Base-by-base conservation (phyloP, 2,113 vertebrate genomes). In the Agapornis roseicollis region DNA sequence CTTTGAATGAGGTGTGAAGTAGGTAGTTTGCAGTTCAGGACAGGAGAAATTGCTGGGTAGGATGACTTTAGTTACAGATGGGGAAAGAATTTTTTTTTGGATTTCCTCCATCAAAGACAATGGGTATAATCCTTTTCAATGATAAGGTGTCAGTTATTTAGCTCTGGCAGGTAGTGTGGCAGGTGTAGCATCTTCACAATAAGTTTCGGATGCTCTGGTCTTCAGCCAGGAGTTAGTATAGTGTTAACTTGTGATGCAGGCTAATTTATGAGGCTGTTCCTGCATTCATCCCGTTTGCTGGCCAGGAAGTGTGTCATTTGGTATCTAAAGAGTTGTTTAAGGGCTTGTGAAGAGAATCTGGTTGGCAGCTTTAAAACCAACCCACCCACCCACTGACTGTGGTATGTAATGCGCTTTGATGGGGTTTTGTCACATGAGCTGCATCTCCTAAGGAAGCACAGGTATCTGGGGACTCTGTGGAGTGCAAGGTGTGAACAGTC, bases 161-260 rank as follows among this genome's bases (percentile, higher is more conserved):
- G 33, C 63, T 50, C 25, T 80, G 53, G 44, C 31, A 49, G 70
- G 27, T 71, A 58, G 13, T 7, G 29, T 72, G 53, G 49, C 49
- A 74, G 39, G 23, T 64, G 33, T 66, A 72, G 29, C 33, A 37
- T 52, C 47, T 78, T 82, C 64, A 68, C 13, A 74, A 79, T 71
- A 18, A 0, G 1, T 47, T 70, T 93, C 39, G 18, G 24, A 4
- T 71, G 65, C 42, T 64, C 10, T 73, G 33, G 29, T 78, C 46
- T 60, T 93, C 63, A 80, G 19, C 31, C 35, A 44, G 74, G 47
- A 60, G 31, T 65, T 71, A 42, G 46, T 9, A 19, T 33, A 55
- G 35, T 31, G 22, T 83, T 33, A 55, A 64, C 44, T 42, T 0
- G 0, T 27, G 17, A 53, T 1, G 0, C 39, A 16, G 35, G 19